Evolutionary conservation across 2,888 invertebrate species (phyloP), one percentile per base, ranked within the genome.

Genomic region (Platycheirus albimanus): DNA sequence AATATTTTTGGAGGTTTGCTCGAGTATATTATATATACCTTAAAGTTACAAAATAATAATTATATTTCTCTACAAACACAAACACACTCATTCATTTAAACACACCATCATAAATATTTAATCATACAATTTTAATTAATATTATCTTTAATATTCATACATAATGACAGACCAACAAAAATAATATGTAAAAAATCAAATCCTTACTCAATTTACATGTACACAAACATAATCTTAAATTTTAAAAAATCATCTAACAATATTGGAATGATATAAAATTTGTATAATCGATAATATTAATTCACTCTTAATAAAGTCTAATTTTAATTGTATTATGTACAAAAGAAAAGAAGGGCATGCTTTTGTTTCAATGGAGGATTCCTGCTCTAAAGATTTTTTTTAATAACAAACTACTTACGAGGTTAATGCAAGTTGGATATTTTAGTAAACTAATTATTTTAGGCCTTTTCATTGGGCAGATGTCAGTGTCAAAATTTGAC

Each of bases 311-410:
- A 81, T 81, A 81, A 81, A 76, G 49, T 43, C 19, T 63, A 54
- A 81, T 81, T 81, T 77, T 77, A 77, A 71, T 80, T 75, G 80
- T 76, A 81, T 81, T 67, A 81, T 81, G 81, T 81, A 77, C 76
- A 81, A 76, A 80, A 67, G 66, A 66, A 66, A 61, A 71, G 15
- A 11, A 66, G 51, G 54, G 61, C 30, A 71, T 56, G 45, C 47
- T 36, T 58, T 71, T 78, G 30, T 66, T 71, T 63, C 33, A 47
- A 67, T 41, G 7, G 17, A 41, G 51, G 11, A 33, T 43, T 20
- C 28, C 5, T 33, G n/a, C 17, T 41, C 13, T n/a, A 36, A 30
- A 24, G 19, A 45, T 47, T 47, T 19, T 61, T 61, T 3, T n/a
- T n/a, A n/a, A 8, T n/a, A n/a, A n/a, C n/a, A n/a, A 17, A 61